Percentiles rank a stretch among this genome's conserved stretches.
phyloP scores from a whole-genome alignment of 2,888 invertebrate genomes.

The Phyllotreta cruciferae region DNA sequence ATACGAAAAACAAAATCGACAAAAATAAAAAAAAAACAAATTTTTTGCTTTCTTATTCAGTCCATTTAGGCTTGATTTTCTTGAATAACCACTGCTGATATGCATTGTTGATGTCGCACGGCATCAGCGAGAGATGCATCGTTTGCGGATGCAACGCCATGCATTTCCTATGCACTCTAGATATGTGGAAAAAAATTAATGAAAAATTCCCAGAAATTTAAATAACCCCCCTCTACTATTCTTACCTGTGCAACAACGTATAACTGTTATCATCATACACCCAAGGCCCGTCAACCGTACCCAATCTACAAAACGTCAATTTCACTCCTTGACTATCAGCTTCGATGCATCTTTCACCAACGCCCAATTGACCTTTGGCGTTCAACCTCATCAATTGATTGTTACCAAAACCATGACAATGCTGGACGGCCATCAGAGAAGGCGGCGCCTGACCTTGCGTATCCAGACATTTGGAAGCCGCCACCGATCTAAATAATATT shows the following conservation, averaged over 20 bases:
- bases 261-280: conserved; percentile 80
- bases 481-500: conserved; percentile 69
- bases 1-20: not conserved
- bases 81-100: conserved; percentile 90
- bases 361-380: conserved; percentile 87
- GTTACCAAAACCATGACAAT: conserved; percentile 94
- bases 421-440: conserved; percentile 85
- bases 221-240: too few species aligned
- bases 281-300: conserved; percentile 96
- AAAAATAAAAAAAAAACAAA: too few species aligned
- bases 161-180: conserved; percentile 78
- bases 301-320: conserved; percentile 88
- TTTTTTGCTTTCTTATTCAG: conserved; percentile 13
- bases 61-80: conserved; percentile 69
- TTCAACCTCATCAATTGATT: conserved; percentile 93
- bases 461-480: conserved; percentile 83
- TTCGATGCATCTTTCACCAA: conserved; percentile 95
- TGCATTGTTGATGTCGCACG: conserved; percentile 85
- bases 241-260: conserved; percentile 72
- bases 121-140: conserved; percentile 76
- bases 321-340: conserved; percentile 86
- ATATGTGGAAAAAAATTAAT: too few species aligned
- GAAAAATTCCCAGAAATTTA: too few species aligned
- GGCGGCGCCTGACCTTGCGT: conserved; percentile 94
- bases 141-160: conserved; percentile 85